Evolutionary conservation across 2,797 vertebrate species (phyloP).

Genomic region (Siniperca undulata): DNA sequence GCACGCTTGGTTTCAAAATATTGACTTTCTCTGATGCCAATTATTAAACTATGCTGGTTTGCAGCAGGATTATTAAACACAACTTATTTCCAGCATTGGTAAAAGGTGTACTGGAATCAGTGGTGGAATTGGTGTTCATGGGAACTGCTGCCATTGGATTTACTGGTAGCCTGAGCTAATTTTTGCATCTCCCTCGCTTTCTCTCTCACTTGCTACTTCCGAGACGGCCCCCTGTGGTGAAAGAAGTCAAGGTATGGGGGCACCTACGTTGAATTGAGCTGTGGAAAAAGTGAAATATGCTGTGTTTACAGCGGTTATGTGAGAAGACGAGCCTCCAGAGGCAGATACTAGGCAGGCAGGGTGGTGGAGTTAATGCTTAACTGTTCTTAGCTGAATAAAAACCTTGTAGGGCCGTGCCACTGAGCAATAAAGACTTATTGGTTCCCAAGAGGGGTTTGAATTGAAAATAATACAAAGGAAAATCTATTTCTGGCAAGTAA

Average conservation of each 20-base stretch:
- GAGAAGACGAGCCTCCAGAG: conserved; percentile 48
- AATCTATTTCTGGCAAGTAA: conserved; percentile 1
- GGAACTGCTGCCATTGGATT: conserved; percentile 21
- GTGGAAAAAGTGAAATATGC: conserved; percentile 60
- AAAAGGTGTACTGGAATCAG: conserved; percentile 25
- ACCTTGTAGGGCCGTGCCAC: neutral
- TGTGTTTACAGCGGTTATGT: conserved; percentile 57
- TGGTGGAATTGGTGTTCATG: conserved; percentile 11
- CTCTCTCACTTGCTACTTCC: conserved; percentile 4
- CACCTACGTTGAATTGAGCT: conserved; percentile 38
- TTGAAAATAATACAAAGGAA: neutral
- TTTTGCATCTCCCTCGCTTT: conserved; percentile 13
- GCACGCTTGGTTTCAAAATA: conserved; percentile 61
- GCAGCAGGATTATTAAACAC: conserved; percentile 15
- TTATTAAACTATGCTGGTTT: conserved; percentile 36
- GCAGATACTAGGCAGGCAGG: conserved; percentile 27
- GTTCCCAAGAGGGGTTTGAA: neutral
- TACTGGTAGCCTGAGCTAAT: conserved; percentile 20
- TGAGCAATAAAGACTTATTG: conserved; percentile 12
- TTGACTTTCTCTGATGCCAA: conserved; percentile 52
- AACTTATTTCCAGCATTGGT: conserved; percentile 36
- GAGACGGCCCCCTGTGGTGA: conserved; percentile 25
- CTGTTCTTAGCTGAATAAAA: conserved; percentile 57
- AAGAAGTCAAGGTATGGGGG: conserved; percentile 32
- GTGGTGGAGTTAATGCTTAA: conserved; percentile 30